Conservation (phyloP, 2,113 vertebrate genomes). For the Mormyrus iriodes region DNA sequence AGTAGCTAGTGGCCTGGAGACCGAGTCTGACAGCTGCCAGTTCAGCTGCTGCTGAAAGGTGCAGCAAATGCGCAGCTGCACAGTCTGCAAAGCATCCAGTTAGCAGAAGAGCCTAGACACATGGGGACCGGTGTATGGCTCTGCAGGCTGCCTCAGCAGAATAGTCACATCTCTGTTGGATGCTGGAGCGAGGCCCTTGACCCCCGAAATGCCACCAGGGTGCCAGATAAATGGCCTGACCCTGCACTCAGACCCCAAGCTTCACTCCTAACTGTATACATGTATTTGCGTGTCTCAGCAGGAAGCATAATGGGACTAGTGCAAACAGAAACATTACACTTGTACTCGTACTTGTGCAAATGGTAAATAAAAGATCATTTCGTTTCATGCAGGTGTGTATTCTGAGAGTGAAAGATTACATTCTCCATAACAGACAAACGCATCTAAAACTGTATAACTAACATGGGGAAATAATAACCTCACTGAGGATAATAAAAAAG, state of each 20-base stretch:
- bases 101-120: background rate
- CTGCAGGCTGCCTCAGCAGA: background rate
- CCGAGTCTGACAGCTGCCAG: background rate
- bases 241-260: background rate
- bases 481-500: conserved; percentile 15
- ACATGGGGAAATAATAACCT: background rate
- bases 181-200: background rate
- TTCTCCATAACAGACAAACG: background rate
- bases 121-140: background rate
- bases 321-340: background rate
- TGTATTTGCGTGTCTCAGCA: background rate
- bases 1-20: background rate
- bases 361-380: background rate
- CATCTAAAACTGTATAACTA: background rate
- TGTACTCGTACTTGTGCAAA: background rate
- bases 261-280: background rate
- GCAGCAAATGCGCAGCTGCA: background rate
- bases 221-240: background rate
- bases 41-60: background rate
- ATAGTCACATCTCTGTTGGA: background rate
- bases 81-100: background rate
- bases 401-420: background rate
- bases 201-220: background rate
- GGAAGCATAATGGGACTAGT: background rate
- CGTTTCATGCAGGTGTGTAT: background rate